Base-by-base conservation (phyloP, 1,140 invertebrate species). In the Drosophila elegans region DNA sequence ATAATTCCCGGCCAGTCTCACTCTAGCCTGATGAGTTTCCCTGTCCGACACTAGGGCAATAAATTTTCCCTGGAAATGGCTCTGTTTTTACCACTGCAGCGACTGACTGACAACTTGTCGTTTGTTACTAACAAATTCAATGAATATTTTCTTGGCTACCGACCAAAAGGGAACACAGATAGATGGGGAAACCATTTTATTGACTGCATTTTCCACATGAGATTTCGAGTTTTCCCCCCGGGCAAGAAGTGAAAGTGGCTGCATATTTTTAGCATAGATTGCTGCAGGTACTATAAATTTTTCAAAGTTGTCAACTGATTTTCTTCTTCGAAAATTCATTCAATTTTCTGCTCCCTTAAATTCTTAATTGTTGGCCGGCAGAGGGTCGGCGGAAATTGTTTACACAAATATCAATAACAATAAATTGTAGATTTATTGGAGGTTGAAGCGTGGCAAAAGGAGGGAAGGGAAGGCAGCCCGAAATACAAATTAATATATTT, bases 381-480 rank as follows among this genome's bases (percentile, higher is more conserved):
- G 27, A 10, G 10, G 62, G 34, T 25, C 39, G 13, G 39, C n/a
- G 44, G 44, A 54, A 80, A 59, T 67, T 86, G 57, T 68, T 79
- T 82, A 88, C 79, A 75, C 69, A 83, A 88, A 84, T 89, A 88
- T 88, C 84, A 88, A 88, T 88, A 89, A 80, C 84, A 84, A 84
- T 88, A 88, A 88, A 88, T 88, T 84, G 74, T 64, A 84, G 52
- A 88, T 84, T 88, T 82, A 78, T 86, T 88, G 72, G 16, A 27
- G 39, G 25, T 77, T 57, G 12, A 55, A 78, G 39, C 29, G 34
- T 42, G 12, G 52, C 36, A 4, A 16, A 36, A n/a, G 53, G 32
- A 38, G 61, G 59, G 7, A 16, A 36, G 16, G 53, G 32, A 38
- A 46, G 59, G 38, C 61, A 71, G 61, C 46, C 59, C 55, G 64